These are phyloP conservation scores for Heloderma charlesbogerti DNA, from an alignment of 2,113 vertebrate genomes.

Conservation along the genomic window DNA sequence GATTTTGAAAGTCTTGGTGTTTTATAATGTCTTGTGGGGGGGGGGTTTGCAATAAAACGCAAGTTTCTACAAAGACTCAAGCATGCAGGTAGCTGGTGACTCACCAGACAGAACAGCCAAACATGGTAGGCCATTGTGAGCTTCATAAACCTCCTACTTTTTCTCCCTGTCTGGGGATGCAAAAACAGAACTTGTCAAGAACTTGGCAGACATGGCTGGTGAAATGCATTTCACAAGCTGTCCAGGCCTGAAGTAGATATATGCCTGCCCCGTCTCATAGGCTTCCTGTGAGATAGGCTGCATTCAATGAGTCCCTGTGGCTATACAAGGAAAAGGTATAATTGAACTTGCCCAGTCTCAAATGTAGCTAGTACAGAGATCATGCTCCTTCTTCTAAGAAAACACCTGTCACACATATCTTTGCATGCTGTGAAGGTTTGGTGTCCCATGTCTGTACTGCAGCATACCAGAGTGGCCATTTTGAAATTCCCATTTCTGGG, in stretches of 20 bases:
- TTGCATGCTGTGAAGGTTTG: not conserved
- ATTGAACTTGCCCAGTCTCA: not conserved
- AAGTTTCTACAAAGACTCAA: not conserved
- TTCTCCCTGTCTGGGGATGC: not conserved
- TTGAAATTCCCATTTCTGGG: not conserved
- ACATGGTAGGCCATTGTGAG: not conserved
- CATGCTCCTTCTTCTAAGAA: not conserved
- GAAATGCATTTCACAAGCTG: not conserved
- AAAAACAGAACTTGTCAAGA: not conserved
- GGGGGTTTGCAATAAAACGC: not conserved
- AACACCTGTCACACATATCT: not conserved
- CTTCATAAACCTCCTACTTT: not conserved
- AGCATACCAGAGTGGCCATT: not conserved
- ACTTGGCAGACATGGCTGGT: not conserved
- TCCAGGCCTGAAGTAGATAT: not conserved
- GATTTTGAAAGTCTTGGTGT: slow-evolving; percentile 58
- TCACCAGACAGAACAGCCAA: not conserved
- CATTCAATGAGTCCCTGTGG: not conserved
- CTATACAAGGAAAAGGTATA: not conserved
- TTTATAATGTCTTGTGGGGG: not conserved
- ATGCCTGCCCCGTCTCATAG: not conserved
- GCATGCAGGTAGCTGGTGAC: not conserved
- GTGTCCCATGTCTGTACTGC: not conserved
- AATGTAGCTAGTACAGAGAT: not conserved
- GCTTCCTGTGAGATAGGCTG: not conserved